A percentile compares a stretch with the other conserved stretches of the same genome.
Conservation (phyloP, 2,797 vertebrate species). For the Myotis myotis region DNA sequence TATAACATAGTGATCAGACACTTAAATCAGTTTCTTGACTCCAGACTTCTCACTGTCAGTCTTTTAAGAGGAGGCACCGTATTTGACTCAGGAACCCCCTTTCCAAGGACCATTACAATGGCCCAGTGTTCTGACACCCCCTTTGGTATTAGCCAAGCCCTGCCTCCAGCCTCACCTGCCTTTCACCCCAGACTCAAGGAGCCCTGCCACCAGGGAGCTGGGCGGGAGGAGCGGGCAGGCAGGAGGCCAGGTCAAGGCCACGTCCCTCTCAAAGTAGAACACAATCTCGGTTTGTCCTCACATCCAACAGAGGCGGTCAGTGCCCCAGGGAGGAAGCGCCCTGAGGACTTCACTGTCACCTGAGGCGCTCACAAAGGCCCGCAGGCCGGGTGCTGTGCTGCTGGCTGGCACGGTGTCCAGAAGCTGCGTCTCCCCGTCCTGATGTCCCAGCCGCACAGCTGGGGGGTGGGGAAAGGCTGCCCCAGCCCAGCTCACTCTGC, state of each 20-base stretch:
- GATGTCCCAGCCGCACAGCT: background rate
- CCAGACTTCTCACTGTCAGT: background rate
- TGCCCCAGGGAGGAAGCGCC: background rate
- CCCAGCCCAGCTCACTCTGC: background rate
- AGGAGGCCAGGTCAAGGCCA: background rate
- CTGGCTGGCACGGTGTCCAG: background rate
- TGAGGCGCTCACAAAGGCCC: background rate
- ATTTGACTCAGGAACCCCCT: background rate
- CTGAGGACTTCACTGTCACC: background rate
- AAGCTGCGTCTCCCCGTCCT: background rate
- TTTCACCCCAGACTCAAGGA: background rate
- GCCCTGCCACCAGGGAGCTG: background rate
- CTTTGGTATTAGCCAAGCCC: background rate
- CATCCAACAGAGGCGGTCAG: background rate
- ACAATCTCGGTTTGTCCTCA: background rate
- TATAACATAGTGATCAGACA: background rate
- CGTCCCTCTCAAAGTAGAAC: background rate
- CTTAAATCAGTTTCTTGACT: background rate
- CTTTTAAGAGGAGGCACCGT: background rate
- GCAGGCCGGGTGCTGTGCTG: background rate
- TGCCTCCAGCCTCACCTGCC: background rate
- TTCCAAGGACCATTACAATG: background rate
- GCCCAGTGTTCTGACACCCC: background rate
- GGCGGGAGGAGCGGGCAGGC: background rate
- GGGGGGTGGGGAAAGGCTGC: background rate